A percentile compares a stretch with the other conserved stretches of the same genome.
Evolutionary conservation across 2,797 vertebrate genomes (phyloP).

Genomic region (Acrossocheilus wenchowensis): DNA sequence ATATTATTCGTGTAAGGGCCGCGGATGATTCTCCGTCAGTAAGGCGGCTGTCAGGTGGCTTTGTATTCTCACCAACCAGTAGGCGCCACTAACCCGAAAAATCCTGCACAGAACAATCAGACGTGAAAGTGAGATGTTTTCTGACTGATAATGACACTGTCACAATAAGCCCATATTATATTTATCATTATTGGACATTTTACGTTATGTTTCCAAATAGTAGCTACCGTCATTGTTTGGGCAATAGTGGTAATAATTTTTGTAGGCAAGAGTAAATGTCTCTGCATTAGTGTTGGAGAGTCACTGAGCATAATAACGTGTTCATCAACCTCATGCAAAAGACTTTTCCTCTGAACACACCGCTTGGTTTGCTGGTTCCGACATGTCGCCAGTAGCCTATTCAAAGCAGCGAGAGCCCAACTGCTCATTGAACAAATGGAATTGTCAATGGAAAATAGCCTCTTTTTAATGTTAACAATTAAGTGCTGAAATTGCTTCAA

Average conservation of each 20-base stretch:
- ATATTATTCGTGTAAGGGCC: neutral
- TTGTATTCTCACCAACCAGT: neutral
- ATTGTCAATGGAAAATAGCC: neutral
- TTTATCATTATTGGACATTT: neutral
- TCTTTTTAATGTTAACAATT: neutral
- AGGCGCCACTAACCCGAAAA: slow-evolving; percentile 6
- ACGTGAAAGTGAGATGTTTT: neutral
- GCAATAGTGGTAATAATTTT: neutral
- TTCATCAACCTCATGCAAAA: neutral
- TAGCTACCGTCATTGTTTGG: neutral
- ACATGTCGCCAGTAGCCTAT: neutral
- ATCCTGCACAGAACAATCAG: neutral
- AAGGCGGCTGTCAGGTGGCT: neutral
- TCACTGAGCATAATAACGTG: neutral
- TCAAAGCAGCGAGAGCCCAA: neutral
- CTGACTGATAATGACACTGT: neutral
- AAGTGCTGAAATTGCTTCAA: too few relatives aligned
- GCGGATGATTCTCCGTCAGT: neutral
- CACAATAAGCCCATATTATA: slow-evolving; percentile 27
- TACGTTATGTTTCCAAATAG: neutral
- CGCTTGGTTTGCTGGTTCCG: neutral
- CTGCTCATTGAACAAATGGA: neutral
- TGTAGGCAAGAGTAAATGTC: too few relatives aligned
- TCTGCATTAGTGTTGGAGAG: neutral
- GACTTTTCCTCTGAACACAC: neutral